These are phyloP conservation scores for Lepidonotus clava DNA, from an alignment of 2,888 invertebrate genomes.

Conservation along the genomic window DNA sequence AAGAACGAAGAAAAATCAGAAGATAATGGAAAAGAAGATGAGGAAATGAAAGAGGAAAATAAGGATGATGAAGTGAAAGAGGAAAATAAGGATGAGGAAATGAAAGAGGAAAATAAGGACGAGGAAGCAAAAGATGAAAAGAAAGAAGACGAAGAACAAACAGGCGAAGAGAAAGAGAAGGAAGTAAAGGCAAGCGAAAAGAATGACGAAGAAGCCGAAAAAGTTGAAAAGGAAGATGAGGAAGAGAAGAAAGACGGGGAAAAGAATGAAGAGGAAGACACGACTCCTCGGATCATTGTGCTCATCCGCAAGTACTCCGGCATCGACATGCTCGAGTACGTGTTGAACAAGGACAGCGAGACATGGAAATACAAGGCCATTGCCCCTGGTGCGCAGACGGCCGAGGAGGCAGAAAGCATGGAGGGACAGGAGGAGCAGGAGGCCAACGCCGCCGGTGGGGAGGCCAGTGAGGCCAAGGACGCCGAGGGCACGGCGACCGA, in stretches of 20 bases:
- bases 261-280: not conserved
- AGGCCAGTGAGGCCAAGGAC: not conserved
- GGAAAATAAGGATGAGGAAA: not conserved
- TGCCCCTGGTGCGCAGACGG: not conserved
- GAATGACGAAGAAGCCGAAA: not conserved
- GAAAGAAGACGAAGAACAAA: not conserved
- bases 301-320: slow-evolving; percentile 37
- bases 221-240: not conserved
- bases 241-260: slow-evolving; percentile 4
- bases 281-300: not conserved
- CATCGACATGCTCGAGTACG: slow-evolving; percentile 36
- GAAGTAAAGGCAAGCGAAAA: not conserved
- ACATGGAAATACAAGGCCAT: slow-evolving; percentile 43
- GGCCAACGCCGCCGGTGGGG: not conserved
- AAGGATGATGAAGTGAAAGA: not conserved
- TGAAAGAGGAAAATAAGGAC: not conserved
- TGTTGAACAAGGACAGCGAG: slow-evolving; percentile 7
- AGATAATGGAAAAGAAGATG: not conserved
- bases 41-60: slow-evolving; percentile 8
- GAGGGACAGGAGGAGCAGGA: not conserved
- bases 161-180: not conserved
- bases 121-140: not conserved
- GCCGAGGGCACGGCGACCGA: not conserved
- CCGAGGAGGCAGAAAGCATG: not conserved
- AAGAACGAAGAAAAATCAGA: not conserved